Conservation (phyloP, 2,797 vertebrate genomes). For the Euthynnus affinis region DNA sequence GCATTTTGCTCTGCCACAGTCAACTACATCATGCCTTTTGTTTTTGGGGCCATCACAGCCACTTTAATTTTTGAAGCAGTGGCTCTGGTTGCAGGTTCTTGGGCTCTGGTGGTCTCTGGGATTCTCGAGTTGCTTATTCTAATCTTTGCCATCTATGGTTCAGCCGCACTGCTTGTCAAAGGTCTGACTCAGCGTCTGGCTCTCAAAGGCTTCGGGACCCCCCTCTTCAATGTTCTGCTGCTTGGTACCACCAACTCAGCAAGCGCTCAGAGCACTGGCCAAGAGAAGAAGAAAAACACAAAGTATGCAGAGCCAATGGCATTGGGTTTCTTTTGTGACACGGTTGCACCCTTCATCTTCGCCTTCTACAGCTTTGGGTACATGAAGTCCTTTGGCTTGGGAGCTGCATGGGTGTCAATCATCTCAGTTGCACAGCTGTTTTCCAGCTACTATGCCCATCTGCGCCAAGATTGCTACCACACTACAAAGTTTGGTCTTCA, state of each 20-base stretch:
- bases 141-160: conserved; percentile 89
- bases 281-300: conserved; percentile 93
- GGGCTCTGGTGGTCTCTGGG: conserved; percentile 89
- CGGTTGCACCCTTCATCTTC: conserved; percentile 88
- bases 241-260: conserved; percentile 85
- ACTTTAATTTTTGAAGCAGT: conserved; percentile 90
- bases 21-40: conserved; percentile 94
- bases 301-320: conserved; percentile 95
- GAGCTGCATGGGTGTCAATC: conserved; percentile 89
- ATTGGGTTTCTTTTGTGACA: conserved; percentile 90
- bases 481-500: conserved; percentile 90
- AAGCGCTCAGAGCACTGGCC: conserved; percentile 82
- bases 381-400: conserved; percentile 85
- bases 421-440: conserved; percentile 87
- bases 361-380: conserved; percentile 91
- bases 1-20: conserved; percentile 92
- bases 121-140: conserved; percentile 88
- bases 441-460: conserved; percentile 90
- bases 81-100: conserved; percentile 80
- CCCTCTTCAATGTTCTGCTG: conserved; percentile 92
- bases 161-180: conserved; percentile 88
- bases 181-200: conserved; percentile 89
- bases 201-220: conserved; percentile 91
- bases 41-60: conserved; percentile 89
- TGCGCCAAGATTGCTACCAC: conserved; percentile 89